Conservation (phyloP, 2,888 invertebrate genomes). For the Lasioglossum pauxillum region DNA sequence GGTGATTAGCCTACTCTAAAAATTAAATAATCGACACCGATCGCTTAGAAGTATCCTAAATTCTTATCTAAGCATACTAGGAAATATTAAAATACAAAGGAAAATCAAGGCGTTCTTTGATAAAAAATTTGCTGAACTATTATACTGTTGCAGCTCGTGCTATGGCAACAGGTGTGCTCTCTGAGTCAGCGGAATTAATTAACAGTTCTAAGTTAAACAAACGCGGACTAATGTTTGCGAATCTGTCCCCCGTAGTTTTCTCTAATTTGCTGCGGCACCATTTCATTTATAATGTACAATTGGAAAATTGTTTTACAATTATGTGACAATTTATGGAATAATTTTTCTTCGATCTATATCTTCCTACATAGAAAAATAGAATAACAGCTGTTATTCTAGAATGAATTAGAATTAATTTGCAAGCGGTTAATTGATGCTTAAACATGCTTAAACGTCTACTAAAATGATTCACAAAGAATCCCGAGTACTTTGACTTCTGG, state of each 20-base stretch:
- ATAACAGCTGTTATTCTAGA: too few relatives aligned
- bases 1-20: conserved; percentile 19
- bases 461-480: background rate
- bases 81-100: background rate
- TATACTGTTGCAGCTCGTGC: background rate
- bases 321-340: background rate
- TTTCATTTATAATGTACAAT: too few relatives aligned
- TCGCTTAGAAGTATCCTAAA: background rate
- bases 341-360: too few relatives aligned
- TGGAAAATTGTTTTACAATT: background rate
- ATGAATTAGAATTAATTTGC: too few relatives aligned
- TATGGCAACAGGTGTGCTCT: background rate
- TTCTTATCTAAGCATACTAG: background rate
- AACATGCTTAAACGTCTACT: background rate
- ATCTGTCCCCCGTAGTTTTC: background rate
- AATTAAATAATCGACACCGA: background rate
- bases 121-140: background rate
- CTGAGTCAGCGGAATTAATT: background rate
- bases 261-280: too few relatives aligned
- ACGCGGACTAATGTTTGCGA: background rate
- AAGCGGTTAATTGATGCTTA: background rate
- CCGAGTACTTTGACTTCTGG: background rate
- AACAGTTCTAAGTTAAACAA: background rate
- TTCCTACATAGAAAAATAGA: too few relatives aligned
- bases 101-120: background rate